Evolutionary conservation across 2,113 vertebrate species (phyloP), one percentile per base, ranked within the genome.

Genomic region (Rhinoderma darwinii): DNA sequence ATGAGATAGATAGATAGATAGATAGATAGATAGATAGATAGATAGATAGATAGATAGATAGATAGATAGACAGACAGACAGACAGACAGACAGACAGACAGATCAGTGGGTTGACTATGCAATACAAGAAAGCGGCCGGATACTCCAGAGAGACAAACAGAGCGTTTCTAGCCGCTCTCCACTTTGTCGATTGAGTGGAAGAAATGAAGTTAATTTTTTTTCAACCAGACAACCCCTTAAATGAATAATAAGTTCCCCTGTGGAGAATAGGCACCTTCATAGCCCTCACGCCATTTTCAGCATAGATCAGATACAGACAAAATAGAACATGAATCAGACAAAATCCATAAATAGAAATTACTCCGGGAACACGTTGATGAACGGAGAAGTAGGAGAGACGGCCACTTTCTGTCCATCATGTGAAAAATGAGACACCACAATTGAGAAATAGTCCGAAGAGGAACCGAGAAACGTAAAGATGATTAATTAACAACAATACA

Each of bases 1-100:
- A n/a, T n/a, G n/a, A n/a, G 56, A n/a, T 59, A 59, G 56, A 59
- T 59, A n/a, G 56, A 61, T n/a, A 61, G n/a, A 61, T n/a, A 59
- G 56, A 61, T 61, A 59, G 56, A 59, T 59, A 59, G 56, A n/a
- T n/a, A n/a, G 56, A n/a, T 59, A 59, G 56, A 59, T 59, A n/a
- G 18, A n/a, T 59, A 59, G 56, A n/a, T n/a, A n/a, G 25, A 59
- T 59, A 59, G 56, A 59, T 59, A 59, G 22, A 59, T 59, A 59
- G 25, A n/a, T n/a, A 59, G 25, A 59, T 59, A 59, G 56, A n/a
- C n/a, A 59, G 22, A n/a, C n/a, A n/a, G 22, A 59, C n/a, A 59
- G 25, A n/a, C 2, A n/a, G 25, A 59, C n/a, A 59, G 22, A 59
- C n/a, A 59, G 22, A 59, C n/a, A n/a, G n/a, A n/a, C n/a, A n/a